Evolutionary conservation across 2,113 vertebrate species (phyloP).

Genomic region (Gambusia holbrooki): DNA sequence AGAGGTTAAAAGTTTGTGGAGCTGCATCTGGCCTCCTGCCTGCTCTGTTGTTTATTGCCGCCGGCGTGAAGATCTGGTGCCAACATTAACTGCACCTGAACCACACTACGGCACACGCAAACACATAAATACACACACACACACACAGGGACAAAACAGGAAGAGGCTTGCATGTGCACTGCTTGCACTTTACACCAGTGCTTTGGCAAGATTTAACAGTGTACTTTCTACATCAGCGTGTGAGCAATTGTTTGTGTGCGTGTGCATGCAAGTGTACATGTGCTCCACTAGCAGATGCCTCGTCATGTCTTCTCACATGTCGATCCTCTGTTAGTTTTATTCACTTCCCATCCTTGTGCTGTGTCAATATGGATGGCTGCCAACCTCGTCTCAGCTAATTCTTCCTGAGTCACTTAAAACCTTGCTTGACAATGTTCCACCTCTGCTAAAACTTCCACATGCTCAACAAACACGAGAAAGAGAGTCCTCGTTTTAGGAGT

Average conservation of each 20-base stretch:
- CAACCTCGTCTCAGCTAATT: conserved; percentile 59
- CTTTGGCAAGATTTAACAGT: conserved; percentile 47
- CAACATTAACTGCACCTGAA: conserved; percentile 85
- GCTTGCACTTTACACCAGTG: conserved; percentile 50
- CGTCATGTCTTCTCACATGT: conserved; percentile 73
- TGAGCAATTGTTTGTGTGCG: conserved; percentile 25
- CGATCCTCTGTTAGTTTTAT: conserved; percentile 64
- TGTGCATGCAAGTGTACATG: conserved; percentile 28
- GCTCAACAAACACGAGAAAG: conserved; percentile 50
- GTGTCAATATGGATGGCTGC: conserved; percentile 66
- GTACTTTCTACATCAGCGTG: conserved; percentile 33
- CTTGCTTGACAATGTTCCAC: conserved; percentile 47
- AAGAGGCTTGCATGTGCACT: conserved; percentile 48
- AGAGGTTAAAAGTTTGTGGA: conserved; percentile 85
- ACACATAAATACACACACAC: conserved; percentile 28
- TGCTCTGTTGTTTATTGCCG: conserved; percentile 84
- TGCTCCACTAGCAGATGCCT: conserved; percentile 62
- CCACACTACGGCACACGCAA: conserved; percentile 44
- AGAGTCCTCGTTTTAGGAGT: conserved; percentile 46
- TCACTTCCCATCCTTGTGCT: conserved; percentile 54
- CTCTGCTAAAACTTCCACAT: conserved; percentile 46
- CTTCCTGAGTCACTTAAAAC: conserved; percentile 45
- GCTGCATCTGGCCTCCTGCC: conserved; percentile 83
- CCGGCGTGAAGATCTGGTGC: conserved; percentile 80
- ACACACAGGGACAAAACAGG: conserved; percentile 56